Percentiles rank a stretch among this genome's conserved stretches.
Conservation (phyloP, 2,888 invertebrate genomes). For the Catocala nupta region DNA sequence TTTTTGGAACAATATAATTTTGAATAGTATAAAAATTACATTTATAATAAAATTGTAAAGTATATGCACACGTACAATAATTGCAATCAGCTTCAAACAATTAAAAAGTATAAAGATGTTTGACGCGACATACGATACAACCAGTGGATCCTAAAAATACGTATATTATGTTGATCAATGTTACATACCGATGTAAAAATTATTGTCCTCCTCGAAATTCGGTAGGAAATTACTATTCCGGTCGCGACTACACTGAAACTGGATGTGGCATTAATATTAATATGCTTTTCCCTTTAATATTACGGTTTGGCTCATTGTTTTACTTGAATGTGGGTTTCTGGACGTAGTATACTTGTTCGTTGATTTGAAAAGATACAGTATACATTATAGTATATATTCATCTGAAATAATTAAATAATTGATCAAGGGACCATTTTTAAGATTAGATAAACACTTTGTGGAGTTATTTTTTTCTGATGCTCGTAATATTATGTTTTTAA, state of each 20-base stretch:
- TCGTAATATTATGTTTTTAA: too few relatives aligned
- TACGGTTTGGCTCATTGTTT: slow-evolving; percentile 53
- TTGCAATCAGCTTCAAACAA: slow-evolving; percentile 17
- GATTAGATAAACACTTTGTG: too few relatives aligned
- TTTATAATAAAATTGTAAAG: background rate
- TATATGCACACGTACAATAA: background rate
- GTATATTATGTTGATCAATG: slow-evolving; percentile 36
- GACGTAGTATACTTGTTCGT: slow-evolving; percentile 15
- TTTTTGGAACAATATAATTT: too few relatives aligned
- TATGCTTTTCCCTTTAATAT: slow-evolving; percentile 58
- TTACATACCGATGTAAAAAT: slow-evolving; percentile 60
- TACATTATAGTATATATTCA: too few relatives aligned
- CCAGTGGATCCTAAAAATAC: slow-evolving; percentile 41
- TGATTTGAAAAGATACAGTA: background rate
- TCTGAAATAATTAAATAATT: too few relatives aligned
- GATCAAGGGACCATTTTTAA: too few relatives aligned
- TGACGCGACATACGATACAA: slow-evolving; percentile 28
- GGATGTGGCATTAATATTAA: slow-evolving; percentile 63
- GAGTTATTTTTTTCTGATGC: too few relatives aligned
- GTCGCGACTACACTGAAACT: slow-evolving; percentile 52
- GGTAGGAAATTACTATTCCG: slow-evolving; percentile 78
- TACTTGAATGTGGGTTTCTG: slow-evolving; percentile 25
- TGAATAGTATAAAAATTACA: too few relatives aligned
- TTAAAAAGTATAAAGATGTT: slow-evolving; percentile 37
- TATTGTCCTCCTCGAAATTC: slow-evolving; percentile 67